These are phyloP conservation scores for Bradysia coprophila DNA, from an alignment of 1,140 invertebrate species.

Conservation along the genomic window DNA sequence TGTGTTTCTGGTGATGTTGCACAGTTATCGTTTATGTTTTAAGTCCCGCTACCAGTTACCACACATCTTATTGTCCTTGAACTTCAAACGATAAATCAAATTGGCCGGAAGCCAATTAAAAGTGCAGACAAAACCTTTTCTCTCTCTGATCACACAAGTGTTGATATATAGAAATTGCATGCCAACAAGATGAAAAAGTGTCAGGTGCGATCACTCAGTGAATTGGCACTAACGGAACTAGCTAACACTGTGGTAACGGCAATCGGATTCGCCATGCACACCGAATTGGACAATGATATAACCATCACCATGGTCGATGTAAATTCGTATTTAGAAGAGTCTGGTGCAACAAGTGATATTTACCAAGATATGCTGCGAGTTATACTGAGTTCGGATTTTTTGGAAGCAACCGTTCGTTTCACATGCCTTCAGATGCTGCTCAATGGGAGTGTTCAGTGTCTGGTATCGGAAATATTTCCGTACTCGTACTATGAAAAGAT, in stretches of 20 bases:
- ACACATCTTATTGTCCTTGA: no score
- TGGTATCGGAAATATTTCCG: constrained; percentile 43
- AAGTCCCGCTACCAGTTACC: no score
- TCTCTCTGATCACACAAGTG: no score
- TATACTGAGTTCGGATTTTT: constrained; percentile 36
- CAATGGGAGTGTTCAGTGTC: constrained; percentile 35
- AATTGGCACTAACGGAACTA: constrained; percentile 15
- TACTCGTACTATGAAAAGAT: constrained; percentile 42
- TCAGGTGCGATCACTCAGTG: constrained; percentile 16
- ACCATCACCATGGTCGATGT: constrained; percentile 31
- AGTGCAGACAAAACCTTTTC: no score
- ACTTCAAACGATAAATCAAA: no score
- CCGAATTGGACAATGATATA: constrained; percentile 29
- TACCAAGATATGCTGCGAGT: constrained; percentile 40
- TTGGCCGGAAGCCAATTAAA: no score
- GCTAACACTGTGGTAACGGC: constrained; percentile 21
- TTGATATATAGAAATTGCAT: no score
- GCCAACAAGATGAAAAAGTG: constrained; percentile 21
- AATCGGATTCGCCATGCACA: constrained; percentile 17
- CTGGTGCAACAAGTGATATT: constrained; percentile 35
- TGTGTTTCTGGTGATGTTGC: no score
- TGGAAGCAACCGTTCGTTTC: constrained; percentile 40
- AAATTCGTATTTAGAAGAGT: constrained; percentile 31
- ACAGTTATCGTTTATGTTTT: no score
- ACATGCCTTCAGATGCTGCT: constrained; percentile 36